Evolutionary conservation across 2,797 vertebrate genomes (phyloP), one percentile per base, ranked within the genome.

Genomic region (Menidia menidia): DNA sequence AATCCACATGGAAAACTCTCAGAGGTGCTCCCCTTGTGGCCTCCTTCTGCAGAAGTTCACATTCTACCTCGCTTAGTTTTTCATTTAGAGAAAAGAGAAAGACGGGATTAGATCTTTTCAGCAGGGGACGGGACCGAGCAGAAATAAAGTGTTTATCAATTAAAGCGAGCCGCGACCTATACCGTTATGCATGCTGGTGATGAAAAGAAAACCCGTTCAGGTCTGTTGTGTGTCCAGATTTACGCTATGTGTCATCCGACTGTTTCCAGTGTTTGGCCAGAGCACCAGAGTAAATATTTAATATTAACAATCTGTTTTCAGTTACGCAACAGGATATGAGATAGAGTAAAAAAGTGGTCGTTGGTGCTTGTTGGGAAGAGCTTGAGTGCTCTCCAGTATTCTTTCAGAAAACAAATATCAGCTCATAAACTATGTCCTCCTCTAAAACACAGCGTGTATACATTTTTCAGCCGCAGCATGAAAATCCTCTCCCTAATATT

Each of bases 1-100:
- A 65, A 72, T 75, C 77, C 66, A 63, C 33, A 55, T 70, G 62
- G 72, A 80, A 53, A 77, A 18, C 58, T 71, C 61, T 19, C n/a
- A 77, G 45, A 19, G 2, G n/a, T 64, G 47, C 50, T 78, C 63
- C 75, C 72, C 63, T 51, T 60, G 62, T 69, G 76, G 75, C 77
- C 71, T 73, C 51, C 75, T 76, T 75, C 62, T 75, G 64, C 60
- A 77, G 58, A 70, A 64, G 44, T 71, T 78, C 55, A 60, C 43
- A 73, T 86, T 86, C 83, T 82, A 82, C 87, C 84, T 78, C 74
- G 71, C 73, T 19, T 73, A 71, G 35, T 75, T 84, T 80, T 83
- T 83, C 68, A 77, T 79, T 75, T 41, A 74, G 55, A 58, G 19
- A 2, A 0, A 71, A 48, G 3, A 58, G 64, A 44, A 83, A 60